phyloP scores from a whole-genome alignment of 2,888 invertebrate species.

The Flexamia atlantica region DNA sequence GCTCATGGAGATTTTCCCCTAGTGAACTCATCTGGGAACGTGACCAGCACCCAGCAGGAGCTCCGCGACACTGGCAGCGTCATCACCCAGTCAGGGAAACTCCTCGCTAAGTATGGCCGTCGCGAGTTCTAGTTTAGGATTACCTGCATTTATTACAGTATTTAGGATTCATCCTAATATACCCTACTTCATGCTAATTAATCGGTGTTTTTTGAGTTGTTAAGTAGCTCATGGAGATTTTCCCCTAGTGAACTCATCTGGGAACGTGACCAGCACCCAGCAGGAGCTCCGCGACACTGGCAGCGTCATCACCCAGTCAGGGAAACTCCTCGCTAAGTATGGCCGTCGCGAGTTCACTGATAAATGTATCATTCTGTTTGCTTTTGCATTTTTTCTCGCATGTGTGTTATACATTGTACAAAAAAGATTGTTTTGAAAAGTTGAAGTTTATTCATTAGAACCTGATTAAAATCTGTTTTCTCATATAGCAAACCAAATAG shows the following conservation, averaged over 20 bases:
- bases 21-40: constrained; percentile 77
- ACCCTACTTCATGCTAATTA: too few species aligned
- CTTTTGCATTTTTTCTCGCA: constrained; percentile 92
- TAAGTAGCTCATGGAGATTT: not conserved
- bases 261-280: constrained; percentile 80
- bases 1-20: constrained; percentile 70
- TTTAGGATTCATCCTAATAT: too few species aligned
- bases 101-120: constrained; percentile 95
- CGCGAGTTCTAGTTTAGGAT: too few species aligned
- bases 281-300: constrained; percentile 92
- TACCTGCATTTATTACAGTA: too few species aligned
- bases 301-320: constrained; percentile 92
- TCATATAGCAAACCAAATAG: too few species aligned
- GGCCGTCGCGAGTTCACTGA: constrained; percentile 97
- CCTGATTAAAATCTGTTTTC: too few species aligned
- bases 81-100: constrained; percentile 92
- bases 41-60: constrained; percentile 86
- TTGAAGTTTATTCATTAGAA: too few species aligned
- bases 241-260: constrained; percentile 76
- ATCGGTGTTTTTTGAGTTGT: too few species aligned
- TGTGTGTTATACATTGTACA: constrained; percentile 96
- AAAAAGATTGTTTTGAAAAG: constrained; percentile 86
- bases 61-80: constrained; percentile 91
- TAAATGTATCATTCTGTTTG: constrained; percentile 92
- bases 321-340: constrained; percentile 95